phyloP scores from a whole-genome alignment of 1,140 invertebrate genomes.

The Heliconius himera region DNA sequence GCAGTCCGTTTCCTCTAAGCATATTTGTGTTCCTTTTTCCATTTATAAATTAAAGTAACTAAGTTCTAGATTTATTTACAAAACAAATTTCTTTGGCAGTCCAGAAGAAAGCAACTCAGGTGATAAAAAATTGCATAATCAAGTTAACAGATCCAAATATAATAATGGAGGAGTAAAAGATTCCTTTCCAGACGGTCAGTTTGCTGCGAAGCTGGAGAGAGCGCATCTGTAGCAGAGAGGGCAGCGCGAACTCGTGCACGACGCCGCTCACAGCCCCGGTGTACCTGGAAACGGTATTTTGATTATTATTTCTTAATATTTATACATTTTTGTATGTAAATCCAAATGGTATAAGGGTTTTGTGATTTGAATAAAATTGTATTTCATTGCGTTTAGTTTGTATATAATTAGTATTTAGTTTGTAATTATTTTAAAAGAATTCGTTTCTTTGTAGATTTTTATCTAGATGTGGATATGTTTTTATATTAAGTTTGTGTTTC shows the following conservation, averaged over 20 bases:
- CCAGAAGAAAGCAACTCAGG: background rate
- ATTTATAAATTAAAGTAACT: background rate
- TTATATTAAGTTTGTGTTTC: too few species aligned
- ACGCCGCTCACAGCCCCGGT: constrained; percentile 94
- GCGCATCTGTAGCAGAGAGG: constrained; percentile 88
- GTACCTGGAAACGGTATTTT: constrained; percentile 83
- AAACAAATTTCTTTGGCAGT: background rate
- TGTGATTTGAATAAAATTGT: too few species aligned
- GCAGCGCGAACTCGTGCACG: constrained; percentile 93
- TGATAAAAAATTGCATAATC: constrained; percentile 89
- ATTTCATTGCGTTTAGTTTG: too few species aligned
- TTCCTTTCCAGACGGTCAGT: constrained; percentile 80
- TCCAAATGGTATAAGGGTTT: too few species aligned
- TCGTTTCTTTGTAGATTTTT: too few species aligned
- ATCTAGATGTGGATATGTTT: too few species aligned
- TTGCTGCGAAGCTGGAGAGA: constrained; percentile 84
- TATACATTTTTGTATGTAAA: too few species aligned
- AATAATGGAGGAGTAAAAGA: constrained; percentile 85
- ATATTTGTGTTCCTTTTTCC: background rate
- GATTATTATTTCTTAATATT: too few species aligned
- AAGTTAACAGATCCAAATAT: constrained; percentile 88
- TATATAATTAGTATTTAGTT: too few species aligned
- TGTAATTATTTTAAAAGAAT: too few species aligned
- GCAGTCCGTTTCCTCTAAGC: too few species aligned
- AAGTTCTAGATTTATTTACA: background rate